These are phyloP conservation scores for Agapornis canus DNA, from an alignment of 2,797 vertebrate genomes.

Conservation along the genomic window DNA sequence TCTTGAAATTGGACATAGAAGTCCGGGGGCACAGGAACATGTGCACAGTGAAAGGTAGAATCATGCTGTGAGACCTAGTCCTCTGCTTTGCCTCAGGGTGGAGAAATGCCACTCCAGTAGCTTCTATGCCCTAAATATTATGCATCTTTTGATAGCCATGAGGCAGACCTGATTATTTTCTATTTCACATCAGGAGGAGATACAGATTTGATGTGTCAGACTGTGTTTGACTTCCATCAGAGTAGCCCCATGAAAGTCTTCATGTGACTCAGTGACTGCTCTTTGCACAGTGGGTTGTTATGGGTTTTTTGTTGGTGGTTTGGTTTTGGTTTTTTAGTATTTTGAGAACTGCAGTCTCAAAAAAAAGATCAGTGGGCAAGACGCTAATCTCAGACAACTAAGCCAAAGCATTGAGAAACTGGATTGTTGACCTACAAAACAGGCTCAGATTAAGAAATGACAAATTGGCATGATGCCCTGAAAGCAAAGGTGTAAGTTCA, in stretches of 20 bases:
- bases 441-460: not conserved
- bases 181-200: not conserved
- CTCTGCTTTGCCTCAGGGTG: not conserved
- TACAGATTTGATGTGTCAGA: not conserved
- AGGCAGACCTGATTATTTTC: not conserved
- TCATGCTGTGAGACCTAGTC: not conserved
- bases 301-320: not conserved
- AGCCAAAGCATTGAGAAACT: not conserved
- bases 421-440: not conserved
- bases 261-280: rapidly evolving
- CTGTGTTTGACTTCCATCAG: not conserved
- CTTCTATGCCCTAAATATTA: not conserved
- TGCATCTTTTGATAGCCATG: not conserved
- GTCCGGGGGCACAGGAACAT: not conserved
- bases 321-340: rapidly evolving
- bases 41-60: not conserved
- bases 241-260: not conserved
- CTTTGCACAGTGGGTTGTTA: not conserved
- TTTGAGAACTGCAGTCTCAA: rapidly evolving
- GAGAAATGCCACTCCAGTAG: rapidly evolving
- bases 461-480: not conserved
- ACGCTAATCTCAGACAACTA: not conserved
- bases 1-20: not conserved
- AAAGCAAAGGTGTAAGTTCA: not conserved
- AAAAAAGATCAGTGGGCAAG: not conserved